Evolutionary conservation across 2,113 vertebrate genomes (phyloP).

Genomic region (Amblyornis subalaris): DNA sequence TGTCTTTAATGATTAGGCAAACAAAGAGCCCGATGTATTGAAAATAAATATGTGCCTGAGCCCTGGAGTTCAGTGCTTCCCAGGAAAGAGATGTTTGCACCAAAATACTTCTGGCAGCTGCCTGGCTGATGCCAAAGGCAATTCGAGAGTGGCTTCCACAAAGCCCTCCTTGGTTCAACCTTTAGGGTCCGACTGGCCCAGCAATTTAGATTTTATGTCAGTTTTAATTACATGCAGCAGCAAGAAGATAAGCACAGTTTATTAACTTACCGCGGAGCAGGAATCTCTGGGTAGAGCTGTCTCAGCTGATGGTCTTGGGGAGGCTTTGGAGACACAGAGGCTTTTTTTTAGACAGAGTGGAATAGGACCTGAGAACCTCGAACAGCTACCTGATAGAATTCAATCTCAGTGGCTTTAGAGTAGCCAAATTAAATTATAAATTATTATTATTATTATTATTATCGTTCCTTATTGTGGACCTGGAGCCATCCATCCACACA

Average conservation of each 20-base stretch:
- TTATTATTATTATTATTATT: neutral
- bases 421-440: neutral
- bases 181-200: neutral
- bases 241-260: neutral
- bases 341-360: neutral
- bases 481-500: neutral
- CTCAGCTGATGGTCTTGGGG: neutral
- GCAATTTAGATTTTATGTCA: neutral
- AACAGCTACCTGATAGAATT: neutral
- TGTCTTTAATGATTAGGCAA: slow-evolving; percentile 40
- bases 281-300: neutral
- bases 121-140: neutral
- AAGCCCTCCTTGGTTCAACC: neutral
- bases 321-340: neutral
- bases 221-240: slow-evolving; percentile 9
- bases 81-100: neutral
- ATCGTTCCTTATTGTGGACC: neutral
- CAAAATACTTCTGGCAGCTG: neutral
- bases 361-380: neutral
- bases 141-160: neutral
- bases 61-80: neutral
- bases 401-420: neutral
- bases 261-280: neutral
- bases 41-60: neutral
- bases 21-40: neutral